Evolutionary conservation across 2,797 vertebrate species (phyloP).

Genomic region (Artibeus lituratus): DNA sequence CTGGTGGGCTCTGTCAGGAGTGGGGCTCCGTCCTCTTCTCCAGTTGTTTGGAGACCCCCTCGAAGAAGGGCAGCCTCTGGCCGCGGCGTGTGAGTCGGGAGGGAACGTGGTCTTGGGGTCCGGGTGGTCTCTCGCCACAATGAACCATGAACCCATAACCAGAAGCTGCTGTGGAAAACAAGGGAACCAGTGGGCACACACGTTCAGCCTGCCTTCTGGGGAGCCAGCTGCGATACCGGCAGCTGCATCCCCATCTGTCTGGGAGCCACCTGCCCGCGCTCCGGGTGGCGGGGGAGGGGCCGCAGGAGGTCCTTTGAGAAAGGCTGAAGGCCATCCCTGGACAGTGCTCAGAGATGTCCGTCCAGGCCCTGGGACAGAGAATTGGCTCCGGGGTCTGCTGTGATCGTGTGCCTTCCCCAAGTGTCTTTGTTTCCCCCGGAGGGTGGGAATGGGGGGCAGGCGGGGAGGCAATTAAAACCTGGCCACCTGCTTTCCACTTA

Average conservation of each 20-base stretch:
- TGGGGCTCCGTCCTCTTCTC: not conserved
- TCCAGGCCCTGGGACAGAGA: not conserved
- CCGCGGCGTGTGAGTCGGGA: not conserved
- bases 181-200: rapidly evolving
- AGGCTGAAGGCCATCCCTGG: too few species aligned
- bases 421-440: not conserved
- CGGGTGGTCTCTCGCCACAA: not conserved
- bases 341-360: not conserved
- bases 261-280: too few species aligned
- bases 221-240: rapidly evolving
- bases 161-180: not conserved
- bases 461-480: not conserved
- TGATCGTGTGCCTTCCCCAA: too few species aligned
- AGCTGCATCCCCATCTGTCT: rapidly evolving
- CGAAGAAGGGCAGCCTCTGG: rapidly evolving
- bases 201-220: not conserved
- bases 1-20: rapidly evolving
- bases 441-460: not conserved
- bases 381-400: rapidly evolving
- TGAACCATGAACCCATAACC: not conserved
- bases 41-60: rapidly evolving
- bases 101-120: rapidly evolving
- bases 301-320: not conserved
- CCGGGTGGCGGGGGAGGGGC: not conserved
- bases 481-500: not conserved